phyloP scores from a whole-genome alignment of 2,113 vertebrate genomes.

The Argyrosomus japonicus region DNA sequence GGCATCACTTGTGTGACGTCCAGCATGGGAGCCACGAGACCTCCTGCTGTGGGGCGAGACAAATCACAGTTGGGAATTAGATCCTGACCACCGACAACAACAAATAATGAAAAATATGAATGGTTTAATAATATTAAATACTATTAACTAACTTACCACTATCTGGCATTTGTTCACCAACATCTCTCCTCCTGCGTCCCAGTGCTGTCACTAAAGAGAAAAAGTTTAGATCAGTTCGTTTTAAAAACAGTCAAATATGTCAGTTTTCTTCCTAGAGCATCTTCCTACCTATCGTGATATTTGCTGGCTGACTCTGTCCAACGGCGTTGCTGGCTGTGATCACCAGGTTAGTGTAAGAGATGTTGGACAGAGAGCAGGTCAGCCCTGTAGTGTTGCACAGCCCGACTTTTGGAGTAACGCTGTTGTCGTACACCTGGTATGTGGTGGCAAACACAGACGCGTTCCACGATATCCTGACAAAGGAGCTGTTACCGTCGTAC shows the following conservation, averaged over 20 bases:
- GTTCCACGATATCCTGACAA: slow-evolving; percentile 74
- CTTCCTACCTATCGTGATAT: slow-evolving; percentile 52
- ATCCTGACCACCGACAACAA: no score
- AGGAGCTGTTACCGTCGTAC: slow-evolving; percentile 56
- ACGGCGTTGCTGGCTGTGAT: slow-evolving; percentile 78
- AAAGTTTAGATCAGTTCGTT: background rate
- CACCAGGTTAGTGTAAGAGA: slow-evolving; percentile 47
- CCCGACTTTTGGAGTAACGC: background rate
- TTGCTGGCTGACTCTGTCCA: slow-evolving; percentile 76
- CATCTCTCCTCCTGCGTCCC: slow-evolving; percentile 63
- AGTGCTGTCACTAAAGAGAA: slow-evolving; percentile 37
- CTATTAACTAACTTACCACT: slow-evolving; percentile 55
- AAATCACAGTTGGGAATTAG: slow-evolving; percentile 6
- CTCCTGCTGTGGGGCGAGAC: slow-evolving; percentile 16
- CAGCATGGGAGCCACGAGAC: slow-evolving; percentile 67
- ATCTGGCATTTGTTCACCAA: slow-evolving; percentile 15
- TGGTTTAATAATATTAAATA: background rate
- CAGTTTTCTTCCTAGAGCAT: background rate
- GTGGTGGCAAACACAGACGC: slow-evolving; percentile 62
- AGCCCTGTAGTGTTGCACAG: slow-evolving; percentile 75
- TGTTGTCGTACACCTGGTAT: slow-evolving; percentile 73
- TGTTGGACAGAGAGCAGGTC: slow-evolving; percentile 70
- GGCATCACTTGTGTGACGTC: slow-evolving; percentile 52
- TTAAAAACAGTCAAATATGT: background rate
- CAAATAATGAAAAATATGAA: background rate